Conservation (phyloP, 2,888 invertebrate genomes). For the Lymantria dispar region DNA sequence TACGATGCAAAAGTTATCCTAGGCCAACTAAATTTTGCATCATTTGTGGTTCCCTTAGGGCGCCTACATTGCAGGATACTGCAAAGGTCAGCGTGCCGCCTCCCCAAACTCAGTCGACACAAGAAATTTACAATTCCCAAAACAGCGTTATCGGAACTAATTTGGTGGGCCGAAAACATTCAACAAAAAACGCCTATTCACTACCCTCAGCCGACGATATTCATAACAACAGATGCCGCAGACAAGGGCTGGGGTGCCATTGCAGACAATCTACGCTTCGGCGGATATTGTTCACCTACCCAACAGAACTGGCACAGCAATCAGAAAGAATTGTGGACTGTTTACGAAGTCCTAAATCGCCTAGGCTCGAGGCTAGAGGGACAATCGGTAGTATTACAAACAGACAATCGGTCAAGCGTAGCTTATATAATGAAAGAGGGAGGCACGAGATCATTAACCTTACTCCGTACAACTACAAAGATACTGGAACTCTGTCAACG, state of each 20-base stretch:
- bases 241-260: neutral
- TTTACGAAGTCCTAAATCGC: neutral
- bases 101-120: neutral
- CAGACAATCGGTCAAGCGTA: neutral
- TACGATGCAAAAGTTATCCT: neutral
- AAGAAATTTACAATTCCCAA: neutral
- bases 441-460: neutral
- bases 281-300: neutral
- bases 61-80: neutral
- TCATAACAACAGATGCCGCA: neutral
- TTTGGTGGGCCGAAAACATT: neutral
- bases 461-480: neutral
- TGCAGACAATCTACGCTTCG: neutral
- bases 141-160: neutral
- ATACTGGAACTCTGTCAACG: no score
- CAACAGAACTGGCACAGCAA: neutral
- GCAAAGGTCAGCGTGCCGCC: neutral
- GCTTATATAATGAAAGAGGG: neutral
- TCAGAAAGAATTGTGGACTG: neutral
- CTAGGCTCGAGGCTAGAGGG: neutral
- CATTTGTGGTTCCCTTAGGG: neutral
- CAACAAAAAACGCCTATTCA: neutral
- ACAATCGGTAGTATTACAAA: neutral
- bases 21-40: neutral
- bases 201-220: neutral